Conservation (phyloP, 2,888 invertebrate genomes). For the Apoda limacodes region DNA sequence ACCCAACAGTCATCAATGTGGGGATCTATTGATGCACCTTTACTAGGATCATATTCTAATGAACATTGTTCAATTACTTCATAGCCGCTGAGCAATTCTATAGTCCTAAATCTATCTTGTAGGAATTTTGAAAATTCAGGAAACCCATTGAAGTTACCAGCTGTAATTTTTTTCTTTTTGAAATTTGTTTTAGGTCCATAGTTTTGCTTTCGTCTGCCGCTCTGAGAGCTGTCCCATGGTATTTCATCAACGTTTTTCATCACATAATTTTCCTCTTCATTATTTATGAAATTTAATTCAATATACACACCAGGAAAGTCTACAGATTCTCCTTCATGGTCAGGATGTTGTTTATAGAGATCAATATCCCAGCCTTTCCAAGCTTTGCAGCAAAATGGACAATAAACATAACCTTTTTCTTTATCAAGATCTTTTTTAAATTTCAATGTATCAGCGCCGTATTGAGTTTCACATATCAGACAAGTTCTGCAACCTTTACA, state of each 20-base stretch:
- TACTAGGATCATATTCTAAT: slow-evolving; percentile 87
- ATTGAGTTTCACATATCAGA: slow-evolving; percentile 82
- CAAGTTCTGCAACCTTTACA: slow-evolving; percentile 95
- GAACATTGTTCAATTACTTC: slow-evolving; percentile 95
- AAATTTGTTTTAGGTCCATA: slow-evolving; percentile 99
- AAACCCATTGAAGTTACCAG: slow-evolving; percentile 87
- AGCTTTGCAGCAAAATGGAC: slow-evolving; percentile 79
- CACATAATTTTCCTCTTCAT: slow-evolving; percentile 75
- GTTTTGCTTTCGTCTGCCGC: slow-evolving; percentile 97
- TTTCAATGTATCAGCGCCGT: slow-evolving; percentile 43
- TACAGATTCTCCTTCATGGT: slow-evolving; percentile 72
- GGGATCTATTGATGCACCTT: slow-evolving; percentile 96
- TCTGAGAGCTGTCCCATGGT: slow-evolving; percentile 94
- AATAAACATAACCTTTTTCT: slow-evolving; percentile 77
- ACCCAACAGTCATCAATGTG: slow-evolving; percentile 99
- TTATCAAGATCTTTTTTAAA: slow-evolving; percentile 43
- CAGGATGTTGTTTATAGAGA: slow-evolving; percentile 73
- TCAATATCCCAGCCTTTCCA: slow-evolving; percentile 79
- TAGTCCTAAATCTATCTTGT: slow-evolving; percentile 77
- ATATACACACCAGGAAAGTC: slow-evolving; percentile 77
- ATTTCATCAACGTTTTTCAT: slow-evolving; percentile 79
- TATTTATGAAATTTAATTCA: slow-evolving; percentile 78
- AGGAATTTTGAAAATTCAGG: slow-evolving; percentile 83
- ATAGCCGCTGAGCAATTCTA: slow-evolving; percentile 75
- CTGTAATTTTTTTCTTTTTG: slow-evolving; percentile 86